Base-by-base conservation (phyloP, 2,113 vertebrate species). In the Chascanopsetta lugubris region DNA sequence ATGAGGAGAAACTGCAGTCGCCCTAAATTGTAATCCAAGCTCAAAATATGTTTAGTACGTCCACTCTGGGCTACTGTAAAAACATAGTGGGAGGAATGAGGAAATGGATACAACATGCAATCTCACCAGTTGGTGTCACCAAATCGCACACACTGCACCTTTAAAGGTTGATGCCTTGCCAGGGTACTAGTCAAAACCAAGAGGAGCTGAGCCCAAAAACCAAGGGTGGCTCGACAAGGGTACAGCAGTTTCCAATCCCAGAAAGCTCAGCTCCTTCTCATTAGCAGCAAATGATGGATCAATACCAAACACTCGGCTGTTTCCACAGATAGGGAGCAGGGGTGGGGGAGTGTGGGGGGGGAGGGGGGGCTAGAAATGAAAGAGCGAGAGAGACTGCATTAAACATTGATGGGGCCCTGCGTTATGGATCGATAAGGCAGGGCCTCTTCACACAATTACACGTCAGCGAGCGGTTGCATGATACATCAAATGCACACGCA, bases 371-470 rank as follows among this genome's bases (percentile, higher is more conserved):
- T 56, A 66, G 59, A 69, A 77, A 82, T 77, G 77, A 79, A 69
- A 32, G 72, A 77, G 69, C 17, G 49, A 80, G 79, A 54, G 82
- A 56, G 87, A 85, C 83, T 83, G 77, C 87, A 91, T 91, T 90
- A 89, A 91, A 88, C 82, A 91, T 91, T 90, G 89, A 91, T 89
- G 87, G 66, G 80, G 71, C 72, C 79, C 73, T 32, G 82, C 54
- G 46, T 83, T 75, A 53, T 47, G 21, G 85, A 89, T 91, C 88
- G 71, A 91, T 91, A 87, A 65, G 69, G 73, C 75, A 77, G 34
- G 34, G 82, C 80, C 84, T 86, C 82, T 89, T 87, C 79, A 72
- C 89, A 80, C 90, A 88, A 91, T 90, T 90, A 89, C 89, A 90
- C 75, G 84, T 90, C 90, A 85, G 82, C 82, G 73, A 73, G 82